Conservation (phyloP, 1,140 invertebrate genomes). For the Rhyacophila brunnea region DNA sequence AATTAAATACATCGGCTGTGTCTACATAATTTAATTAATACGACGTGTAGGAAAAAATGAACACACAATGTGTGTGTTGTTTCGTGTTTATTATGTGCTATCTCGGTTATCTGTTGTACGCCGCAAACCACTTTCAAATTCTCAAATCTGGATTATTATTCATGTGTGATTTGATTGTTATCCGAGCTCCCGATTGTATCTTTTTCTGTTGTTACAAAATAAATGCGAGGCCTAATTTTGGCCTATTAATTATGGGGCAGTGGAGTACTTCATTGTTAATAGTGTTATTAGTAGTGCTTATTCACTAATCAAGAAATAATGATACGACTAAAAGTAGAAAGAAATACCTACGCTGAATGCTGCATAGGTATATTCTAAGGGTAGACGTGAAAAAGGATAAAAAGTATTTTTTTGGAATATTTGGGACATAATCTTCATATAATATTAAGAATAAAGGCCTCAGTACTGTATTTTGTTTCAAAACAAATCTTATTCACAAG, state of each 20-base stretch:
- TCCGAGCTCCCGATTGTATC: slow-evolving; percentile 24
- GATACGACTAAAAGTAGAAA: too few relatives aligned
- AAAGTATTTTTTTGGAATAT: too few relatives aligned
- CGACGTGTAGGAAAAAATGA: slow-evolving; percentile 18
- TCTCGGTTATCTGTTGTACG: not conserved
- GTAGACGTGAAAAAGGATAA: too few relatives aligned
- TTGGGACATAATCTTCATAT: too few relatives aligned
- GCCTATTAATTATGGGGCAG: slow-evolving; percentile 9
- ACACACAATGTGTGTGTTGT: slow-evolving; percentile 20
- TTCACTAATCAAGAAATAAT: too few relatives aligned
- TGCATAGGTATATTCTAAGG: too few relatives aligned
- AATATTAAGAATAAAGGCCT: too few relatives aligned
- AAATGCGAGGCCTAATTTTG: slow-evolving; percentile 7
- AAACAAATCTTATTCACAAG: too few relatives aligned
- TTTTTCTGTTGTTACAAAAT: slow-evolving; percentile 24
- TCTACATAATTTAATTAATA: slow-evolving; percentile 31
- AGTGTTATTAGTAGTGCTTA: too few relatives aligned
- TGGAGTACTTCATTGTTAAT: too few relatives aligned
- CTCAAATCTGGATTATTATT: slow-evolving; percentile 34
- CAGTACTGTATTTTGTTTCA: too few relatives aligned
- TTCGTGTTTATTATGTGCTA: slow-evolving; percentile 12
- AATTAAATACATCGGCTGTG: slow-evolving; percentile 11
- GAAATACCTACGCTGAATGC: too few relatives aligned
- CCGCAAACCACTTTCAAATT: slow-evolving; percentile 26
- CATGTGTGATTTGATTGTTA: slow-evolving; percentile 36